Conservation (phyloP, 2,888 invertebrate genomes). For the Tholera decimalis region DNA sequence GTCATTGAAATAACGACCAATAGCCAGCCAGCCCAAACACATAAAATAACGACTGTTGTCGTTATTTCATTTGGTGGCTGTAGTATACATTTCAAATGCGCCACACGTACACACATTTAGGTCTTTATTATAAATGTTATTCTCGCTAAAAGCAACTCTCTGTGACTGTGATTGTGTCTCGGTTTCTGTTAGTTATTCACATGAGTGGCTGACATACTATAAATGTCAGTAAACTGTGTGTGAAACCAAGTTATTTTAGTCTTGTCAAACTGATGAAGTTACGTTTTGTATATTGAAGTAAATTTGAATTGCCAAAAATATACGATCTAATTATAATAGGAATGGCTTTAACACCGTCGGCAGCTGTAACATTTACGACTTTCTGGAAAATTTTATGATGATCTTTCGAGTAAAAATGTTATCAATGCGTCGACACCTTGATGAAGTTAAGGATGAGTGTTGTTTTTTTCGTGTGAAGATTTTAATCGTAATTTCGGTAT, state of each 20-base stretch:
- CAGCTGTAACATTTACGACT: slow-evolving; percentile 3
- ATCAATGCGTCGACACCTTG: not conserved
- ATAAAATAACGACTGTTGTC: too few relatives aligned
- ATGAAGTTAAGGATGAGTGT: too few relatives aligned
- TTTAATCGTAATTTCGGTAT: not conserved
- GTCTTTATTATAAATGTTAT: not conserved
- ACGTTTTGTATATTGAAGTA: not conserved
- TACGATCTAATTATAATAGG: not conserved
- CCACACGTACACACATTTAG: not conserved
- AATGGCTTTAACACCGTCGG: not conserved
- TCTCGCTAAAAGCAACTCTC: not conserved
- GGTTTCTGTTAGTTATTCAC: not conserved
- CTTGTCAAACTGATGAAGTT: too few relatives aligned
- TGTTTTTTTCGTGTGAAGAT: not conserved
- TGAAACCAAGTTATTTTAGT: not conserved
- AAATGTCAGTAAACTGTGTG: not conserved
- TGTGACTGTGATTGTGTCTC: not conserved
- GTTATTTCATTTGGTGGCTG: too few relatives aligned
- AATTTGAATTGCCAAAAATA: not conserved
- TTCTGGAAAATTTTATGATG: slow-evolving; percentile 3
- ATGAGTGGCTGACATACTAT: not conserved
- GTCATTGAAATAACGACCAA: too few relatives aligned
- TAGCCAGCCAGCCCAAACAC: too few relatives aligned
- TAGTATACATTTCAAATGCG: too few relatives aligned
- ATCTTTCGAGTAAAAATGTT: not conserved